Evolutionary conservation across 2,797 vertebrate genomes (phyloP).

Genomic region (Pangasius macronema): DNA sequence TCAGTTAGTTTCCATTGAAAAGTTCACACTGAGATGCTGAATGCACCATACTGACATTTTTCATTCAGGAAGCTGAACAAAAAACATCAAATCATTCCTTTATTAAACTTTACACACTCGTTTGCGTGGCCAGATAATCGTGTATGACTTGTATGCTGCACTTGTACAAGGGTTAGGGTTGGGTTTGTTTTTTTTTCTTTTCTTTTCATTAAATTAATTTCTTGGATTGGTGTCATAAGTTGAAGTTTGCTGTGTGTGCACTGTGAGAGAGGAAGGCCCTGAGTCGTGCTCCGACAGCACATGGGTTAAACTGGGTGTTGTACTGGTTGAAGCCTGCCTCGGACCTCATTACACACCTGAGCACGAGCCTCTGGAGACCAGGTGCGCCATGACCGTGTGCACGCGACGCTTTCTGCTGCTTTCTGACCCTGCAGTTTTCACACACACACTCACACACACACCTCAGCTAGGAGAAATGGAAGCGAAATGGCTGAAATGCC

Average conservation of each 20-base stretch:
- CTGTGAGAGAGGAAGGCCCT: not conserved
- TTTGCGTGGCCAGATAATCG: not conserved
- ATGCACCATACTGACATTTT: not conserved
- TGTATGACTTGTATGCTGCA: not conserved
- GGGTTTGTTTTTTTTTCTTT: not conserved
- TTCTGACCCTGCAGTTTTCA: too few species aligned
- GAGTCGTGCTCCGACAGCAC: not conserved
- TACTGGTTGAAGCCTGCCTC: not conserved
- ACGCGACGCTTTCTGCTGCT: not conserved
- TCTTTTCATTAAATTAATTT: not conserved
- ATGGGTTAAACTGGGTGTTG: not conserved
- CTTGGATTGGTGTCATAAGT: not conserved
- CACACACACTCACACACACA: not conserved
- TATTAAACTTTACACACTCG: not conserved
- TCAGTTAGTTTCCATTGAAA: not conserved
- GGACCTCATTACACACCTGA: constrained; percentile 6
- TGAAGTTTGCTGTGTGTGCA: not conserved
- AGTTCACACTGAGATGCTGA: not conserved
- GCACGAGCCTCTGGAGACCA: not conserved
- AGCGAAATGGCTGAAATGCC: not conserved
- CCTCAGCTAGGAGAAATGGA: not conserved
- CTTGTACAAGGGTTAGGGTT: not conserved
- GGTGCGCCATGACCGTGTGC: constrained; percentile 10
- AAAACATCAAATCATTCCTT: too few species aligned
- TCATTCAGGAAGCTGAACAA: too few species aligned